phyloP scores from a whole-genome alignment of 2,797 vertebrate species.

The Lycodopsis pacificus region DNA sequence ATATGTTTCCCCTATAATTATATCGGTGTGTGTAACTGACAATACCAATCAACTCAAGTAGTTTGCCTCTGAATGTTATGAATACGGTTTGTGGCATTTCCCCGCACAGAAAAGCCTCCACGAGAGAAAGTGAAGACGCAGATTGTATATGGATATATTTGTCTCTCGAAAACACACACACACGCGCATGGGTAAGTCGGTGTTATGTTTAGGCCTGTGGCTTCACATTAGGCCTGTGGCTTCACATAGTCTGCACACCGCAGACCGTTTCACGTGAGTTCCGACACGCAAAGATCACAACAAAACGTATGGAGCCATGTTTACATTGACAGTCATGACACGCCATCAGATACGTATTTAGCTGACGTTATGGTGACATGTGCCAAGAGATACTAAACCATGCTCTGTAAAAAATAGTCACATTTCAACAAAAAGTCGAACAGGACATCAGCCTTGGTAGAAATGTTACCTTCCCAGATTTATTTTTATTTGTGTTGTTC shows the following conservation, averaged over 20 bases:
- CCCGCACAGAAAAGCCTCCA: background rate
- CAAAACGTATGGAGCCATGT: background rate
- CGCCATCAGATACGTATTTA: background rate
- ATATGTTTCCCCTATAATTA: background rate
- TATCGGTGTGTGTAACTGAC: background rate
- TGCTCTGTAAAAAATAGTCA: background rate
- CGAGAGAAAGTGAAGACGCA: background rate
- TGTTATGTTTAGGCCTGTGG: conserved; percentile 25
- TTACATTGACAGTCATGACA: background rate
- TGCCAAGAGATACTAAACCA: background rate
- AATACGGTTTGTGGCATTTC: background rate
- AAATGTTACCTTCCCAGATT: background rate
- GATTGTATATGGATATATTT: background rate
- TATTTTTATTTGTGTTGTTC: background rate
- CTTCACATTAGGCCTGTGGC: conserved; percentile 29
- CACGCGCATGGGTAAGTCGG: background rate
- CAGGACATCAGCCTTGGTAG: background rate
- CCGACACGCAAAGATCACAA: background rate
- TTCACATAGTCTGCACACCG: conserved; percentile 22
- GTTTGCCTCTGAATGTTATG: conserved; percentile 1
- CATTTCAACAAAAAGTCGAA: background rate
- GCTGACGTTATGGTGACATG: background rate
- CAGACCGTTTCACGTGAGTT: background rate
- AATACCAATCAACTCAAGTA: background rate
- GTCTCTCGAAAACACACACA: background rate